Percentiles rank a stretch among this genome's conserved stretches.
These are phyloP conservation scores for Mugil cephalus DNA, from an alignment of 2,113 vertebrate species.

Conservation along the genomic window DNA sequence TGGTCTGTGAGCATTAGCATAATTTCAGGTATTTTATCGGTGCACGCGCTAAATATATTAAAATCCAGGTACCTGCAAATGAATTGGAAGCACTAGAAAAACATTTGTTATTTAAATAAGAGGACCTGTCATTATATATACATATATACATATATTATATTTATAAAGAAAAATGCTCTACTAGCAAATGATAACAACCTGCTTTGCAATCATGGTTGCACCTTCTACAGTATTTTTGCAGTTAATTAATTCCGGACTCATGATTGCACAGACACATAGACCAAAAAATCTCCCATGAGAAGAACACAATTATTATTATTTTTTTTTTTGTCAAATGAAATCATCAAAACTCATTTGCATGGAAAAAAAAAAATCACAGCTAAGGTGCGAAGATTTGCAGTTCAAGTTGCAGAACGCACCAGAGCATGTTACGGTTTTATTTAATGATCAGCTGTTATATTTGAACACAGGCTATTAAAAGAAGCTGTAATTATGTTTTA, in stretches of 20 bases:
- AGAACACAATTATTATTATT: background rate
- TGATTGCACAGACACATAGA: background rate
- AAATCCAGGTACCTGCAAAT: conserved; percentile 12
- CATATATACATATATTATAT: too few relatives aligned
- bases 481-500: too few relatives aligned
- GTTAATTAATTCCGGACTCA: background rate
- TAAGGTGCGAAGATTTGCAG: conserved; percentile 15
- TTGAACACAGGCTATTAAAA: too few relatives aligned
- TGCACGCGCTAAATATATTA: background rate
- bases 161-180: too few relatives aligned
- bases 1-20: conserved; percentile 7
- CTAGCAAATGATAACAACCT: background rate
- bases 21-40: conserved; percentile 2
- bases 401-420: background rate
- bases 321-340: background rate
- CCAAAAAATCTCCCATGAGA: conserved; percentile 2
- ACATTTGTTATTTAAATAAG: background rate
- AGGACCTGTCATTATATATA: too few relatives aligned
- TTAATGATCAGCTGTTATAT: background rate
- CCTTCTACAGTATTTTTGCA: background rate
- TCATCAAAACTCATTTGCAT: conserved; percentile 3
- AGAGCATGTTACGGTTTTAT: background rate
- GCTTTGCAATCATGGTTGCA: background rate
- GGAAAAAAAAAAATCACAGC: conserved; percentile 29
- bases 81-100: background rate